Evolutionary conservation across 2,113 vertebrate species (phyloP).

Genomic region (Calyptomena viridis): DNA sequence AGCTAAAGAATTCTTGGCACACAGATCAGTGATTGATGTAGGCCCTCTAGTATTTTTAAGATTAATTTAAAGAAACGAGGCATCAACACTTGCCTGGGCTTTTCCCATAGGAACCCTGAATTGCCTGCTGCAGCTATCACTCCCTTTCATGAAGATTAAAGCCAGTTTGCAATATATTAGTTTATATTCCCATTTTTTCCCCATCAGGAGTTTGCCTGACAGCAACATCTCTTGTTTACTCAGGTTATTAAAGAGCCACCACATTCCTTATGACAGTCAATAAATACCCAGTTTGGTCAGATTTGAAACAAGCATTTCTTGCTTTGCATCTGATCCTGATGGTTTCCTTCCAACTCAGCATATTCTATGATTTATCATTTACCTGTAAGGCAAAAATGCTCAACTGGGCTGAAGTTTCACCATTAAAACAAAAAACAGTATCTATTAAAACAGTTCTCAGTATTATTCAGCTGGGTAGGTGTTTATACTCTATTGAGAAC

Average conservation of each 20-base stretch:
- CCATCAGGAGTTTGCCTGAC: neutral
- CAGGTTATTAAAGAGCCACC: neutral
- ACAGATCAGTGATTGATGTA: neutral
- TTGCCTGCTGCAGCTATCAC: neutral
- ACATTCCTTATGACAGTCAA: neutral
- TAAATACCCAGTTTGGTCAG: neutral
- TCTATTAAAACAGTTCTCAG: neutral
- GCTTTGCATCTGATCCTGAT: neutral
- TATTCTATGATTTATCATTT: neutral
- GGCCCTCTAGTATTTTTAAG: neutral
- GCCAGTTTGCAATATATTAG: neutral
- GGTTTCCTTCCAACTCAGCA: neutral
- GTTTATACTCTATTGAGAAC: neutral
- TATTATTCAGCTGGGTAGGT: neutral
- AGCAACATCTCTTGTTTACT: neutral
- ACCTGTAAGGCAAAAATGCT: neutral
- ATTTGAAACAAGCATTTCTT: neutral
- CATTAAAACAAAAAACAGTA: neutral
- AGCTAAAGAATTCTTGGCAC: neutral
- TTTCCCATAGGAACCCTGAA: neutral
- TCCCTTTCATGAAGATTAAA: neutral
- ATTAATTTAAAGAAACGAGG: neutral
- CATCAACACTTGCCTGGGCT: neutral
- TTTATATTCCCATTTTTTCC: neutral
- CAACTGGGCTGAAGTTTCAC: neutral